Percentiles rank a stretch among this genome's conserved stretches.
Evolutionary conservation across 1,140 invertebrate species (phyloP).

Genomic region (Drosophila pandora): DNA sequence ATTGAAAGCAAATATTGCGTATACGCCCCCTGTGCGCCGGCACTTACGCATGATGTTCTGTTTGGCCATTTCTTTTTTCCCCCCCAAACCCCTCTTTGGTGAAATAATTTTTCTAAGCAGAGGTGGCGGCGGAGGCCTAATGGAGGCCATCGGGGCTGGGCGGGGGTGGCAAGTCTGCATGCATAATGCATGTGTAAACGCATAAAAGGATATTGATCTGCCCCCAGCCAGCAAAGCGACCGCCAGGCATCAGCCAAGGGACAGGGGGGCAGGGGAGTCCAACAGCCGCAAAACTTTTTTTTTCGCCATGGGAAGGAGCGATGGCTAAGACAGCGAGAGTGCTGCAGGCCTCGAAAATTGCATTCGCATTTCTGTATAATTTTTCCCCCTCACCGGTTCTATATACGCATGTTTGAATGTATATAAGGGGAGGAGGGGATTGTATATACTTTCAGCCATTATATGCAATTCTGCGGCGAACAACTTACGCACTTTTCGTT

Average conservation of each 20-base stretch:
- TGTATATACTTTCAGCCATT: slow-evolving; percentile 45
- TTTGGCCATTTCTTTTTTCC: slow-evolving; percentile 56
- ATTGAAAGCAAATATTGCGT: slow-evolving; percentile 80
- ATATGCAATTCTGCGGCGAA: slow-evolving; percentile 55
- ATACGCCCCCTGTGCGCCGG: slow-evolving; percentile 55
- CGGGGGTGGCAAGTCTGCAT: slow-evolving; percentile 34
- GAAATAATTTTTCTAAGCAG: slow-evolving; percentile 73
- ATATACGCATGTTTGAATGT: slow-evolving; percentile 21
- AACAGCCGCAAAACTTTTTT: slow-evolving; percentile 68
- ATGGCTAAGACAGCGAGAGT: slow-evolving; percentile 51
- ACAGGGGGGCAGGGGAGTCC: slow-evolving; percentile 17
- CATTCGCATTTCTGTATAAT: slow-evolving; percentile 59
- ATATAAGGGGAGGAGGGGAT: slow-evolving; percentile 4
- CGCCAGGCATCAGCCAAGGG: slow-evolving; percentile 55
- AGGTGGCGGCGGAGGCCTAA: slow-evolving; percentile 14
- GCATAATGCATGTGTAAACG: slow-evolving; percentile 64
- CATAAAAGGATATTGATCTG: slow-evolving; percentile 82
- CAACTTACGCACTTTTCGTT: slow-evolving; percentile 73
- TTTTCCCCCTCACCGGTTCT: slow-evolving; percentile 34
- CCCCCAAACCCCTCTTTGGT: background rate
- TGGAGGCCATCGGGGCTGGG: background rate
- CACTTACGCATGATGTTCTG: slow-evolving; percentile 68
- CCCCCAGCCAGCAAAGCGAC: slow-evolving; percentile 69
- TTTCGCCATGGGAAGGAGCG: slow-evolving; percentile 35
- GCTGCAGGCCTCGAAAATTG: slow-evolving; percentile 70